These are phyloP conservation scores for Xanthia togata DNA, from an alignment of 2,888 invertebrate species.

Conservation along the genomic window DNA sequence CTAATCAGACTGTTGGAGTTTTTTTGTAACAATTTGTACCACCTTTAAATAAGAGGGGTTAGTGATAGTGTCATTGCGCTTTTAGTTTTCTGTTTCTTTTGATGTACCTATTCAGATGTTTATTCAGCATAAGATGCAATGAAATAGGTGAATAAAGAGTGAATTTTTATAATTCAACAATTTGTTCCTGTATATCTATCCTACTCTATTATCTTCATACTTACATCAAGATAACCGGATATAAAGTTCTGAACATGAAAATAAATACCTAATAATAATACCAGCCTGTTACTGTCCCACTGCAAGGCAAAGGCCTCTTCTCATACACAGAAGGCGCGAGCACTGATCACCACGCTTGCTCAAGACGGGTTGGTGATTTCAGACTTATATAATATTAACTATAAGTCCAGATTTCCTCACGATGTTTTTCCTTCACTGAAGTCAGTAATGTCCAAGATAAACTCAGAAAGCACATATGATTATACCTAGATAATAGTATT, in stretches of 20 bases:
- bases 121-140: too few species aligned
- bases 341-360: too few species aligned
- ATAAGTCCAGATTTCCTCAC: too few species aligned
- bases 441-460: too few species aligned
- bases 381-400: too few species aligned
- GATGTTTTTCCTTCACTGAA: too few species aligned
- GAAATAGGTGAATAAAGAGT: not conserved
- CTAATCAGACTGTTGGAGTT: slow-evolving; percentile 40
- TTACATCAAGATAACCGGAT: not conserved
- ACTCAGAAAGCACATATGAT: too few species aligned
- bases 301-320: too few species aligned
- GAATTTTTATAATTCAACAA: not conserved
- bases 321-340: too few species aligned
- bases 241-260: not conserved
- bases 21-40: slow-evolving; percentile 32
- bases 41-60: slow-evolving; percentile 7
- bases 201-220: not conserved
- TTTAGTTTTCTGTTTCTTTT: not conserved
- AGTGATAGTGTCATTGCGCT: not conserved
- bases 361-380: too few species aligned
- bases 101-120: too few species aligned
- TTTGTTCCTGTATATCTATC: not conserved
- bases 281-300: too few species aligned
- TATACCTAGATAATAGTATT: not conserved
- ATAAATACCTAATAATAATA: not conserved